These are phyloP conservation scores for Melikaiella ostensackeni DNA, from an alignment of 2,888 invertebrate species.

Conservation along the genomic window DNA sequence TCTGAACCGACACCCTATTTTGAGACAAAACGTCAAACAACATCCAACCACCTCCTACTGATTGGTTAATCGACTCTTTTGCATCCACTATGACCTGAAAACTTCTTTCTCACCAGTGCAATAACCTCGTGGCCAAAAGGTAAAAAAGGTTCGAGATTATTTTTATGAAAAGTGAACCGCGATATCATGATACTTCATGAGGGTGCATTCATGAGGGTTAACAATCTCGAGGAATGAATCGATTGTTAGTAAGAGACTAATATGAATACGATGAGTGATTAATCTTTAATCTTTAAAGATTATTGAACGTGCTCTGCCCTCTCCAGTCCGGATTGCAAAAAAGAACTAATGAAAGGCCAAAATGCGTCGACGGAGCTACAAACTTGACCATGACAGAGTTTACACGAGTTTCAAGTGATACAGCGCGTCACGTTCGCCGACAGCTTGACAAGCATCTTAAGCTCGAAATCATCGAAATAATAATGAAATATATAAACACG, in stretches of 20 bases:
- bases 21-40: conserved; percentile 29
- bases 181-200: conserved; percentile 49
- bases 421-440: conserved; percentile 60
- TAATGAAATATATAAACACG: conserved; percentile 50
- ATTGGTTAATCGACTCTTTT: conserved; percentile 53
- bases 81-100: conserved; percentile 51
- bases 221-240: conserved; percentile 20
- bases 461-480: conserved; percentile 47
- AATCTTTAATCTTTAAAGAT: conserved; percentile 12
- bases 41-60: conserved; percentile 53
- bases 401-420: conserved; percentile 32
- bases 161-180: conserved; percentile 29
- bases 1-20: conserved; percentile 12
- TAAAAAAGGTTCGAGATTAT: neutral
- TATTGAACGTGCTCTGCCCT: conserved; percentile 71
- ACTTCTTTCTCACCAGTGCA: conserved; percentile 40
- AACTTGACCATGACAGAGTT: conserved; percentile 18
- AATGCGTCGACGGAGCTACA: conserved; percentile 32
- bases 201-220: conserved; percentile 46
- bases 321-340: conserved; percentile 67
- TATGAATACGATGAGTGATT: neutral
- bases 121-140: conserved; percentile 28
- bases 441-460: conserved; percentile 48
- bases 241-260: conserved; percentile 28
- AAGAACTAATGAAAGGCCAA: conserved; percentile 32